Base-by-base conservation (phyloP, 2,113 vertebrate genomes). In the Grus americana region DNA sequence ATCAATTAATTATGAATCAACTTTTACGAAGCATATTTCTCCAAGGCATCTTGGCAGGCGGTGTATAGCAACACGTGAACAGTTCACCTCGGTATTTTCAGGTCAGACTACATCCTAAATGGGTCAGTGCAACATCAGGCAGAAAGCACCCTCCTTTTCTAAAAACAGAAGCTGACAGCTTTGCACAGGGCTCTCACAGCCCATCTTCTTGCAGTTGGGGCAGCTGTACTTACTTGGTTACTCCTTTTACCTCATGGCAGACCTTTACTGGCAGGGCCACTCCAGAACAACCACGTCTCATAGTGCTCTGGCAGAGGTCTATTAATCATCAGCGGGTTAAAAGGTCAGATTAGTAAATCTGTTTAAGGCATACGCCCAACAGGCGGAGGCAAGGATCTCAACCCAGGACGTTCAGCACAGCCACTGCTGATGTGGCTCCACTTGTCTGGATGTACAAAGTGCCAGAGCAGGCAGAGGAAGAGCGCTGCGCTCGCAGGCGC, bases 401-500 rank as follows among this genome's bases (percentile, higher is more conserved):
- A 42, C 11, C 55, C 27, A 67, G 80, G 83, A 46, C 10, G 0
- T 46, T 12, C 46, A 78, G 44, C 47, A n/a, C 22, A 67, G 75
- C 10, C 46, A 21, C 62, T 54, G 50, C 79, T 66, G 16, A 16
- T 0, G 1, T 32, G 70, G 16, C 54, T 71, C 26, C n/a, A 3
- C 29, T 36, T 40, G 40, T 50, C 47, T 0, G 1, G 15, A 24
- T 30, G 24, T 36, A 49, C 54, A 40, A 15, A 63, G 32, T 0
- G 2, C 63, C 19, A 2, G 1, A 30, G 27, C 6, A 2, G 29
- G 32, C 38, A 42, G 42, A 58, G 22, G 40, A n/a, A 47, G 61
- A 0, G 2, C 12, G 5, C 40, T 1, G 21, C 0, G 0, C 24
- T 49, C 3, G 0, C n/a, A 32, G 49, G 63, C 1, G 0, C 32